These are phyloP conservation scores for Resseliella maxima DNA, from an alignment of 2,888 invertebrate species.

Conservation along the genomic window DNA sequence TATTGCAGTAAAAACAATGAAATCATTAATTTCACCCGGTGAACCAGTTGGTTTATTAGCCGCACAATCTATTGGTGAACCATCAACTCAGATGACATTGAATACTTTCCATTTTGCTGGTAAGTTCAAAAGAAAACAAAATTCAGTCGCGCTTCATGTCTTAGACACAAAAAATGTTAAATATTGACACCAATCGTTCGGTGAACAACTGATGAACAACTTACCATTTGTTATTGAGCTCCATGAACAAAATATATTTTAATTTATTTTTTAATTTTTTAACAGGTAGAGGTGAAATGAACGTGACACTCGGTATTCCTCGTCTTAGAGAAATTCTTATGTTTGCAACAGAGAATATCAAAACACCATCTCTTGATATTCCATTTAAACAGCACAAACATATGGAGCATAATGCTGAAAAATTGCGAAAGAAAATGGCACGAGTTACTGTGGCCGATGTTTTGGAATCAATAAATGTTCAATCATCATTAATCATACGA, in stretches of 20 bases:
- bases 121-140: too few relatives aligned
- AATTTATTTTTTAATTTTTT: too few relatives aligned
- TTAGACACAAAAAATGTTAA: too few relatives aligned
- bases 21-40: constrained; percentile 86
- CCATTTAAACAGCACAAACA: constrained; percentile 76
- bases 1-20: constrained; percentile 80
- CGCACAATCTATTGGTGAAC: constrained; percentile 98
- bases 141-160: too few relatives aligned
- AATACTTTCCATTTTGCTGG: constrained; percentile 99
- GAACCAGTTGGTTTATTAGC: constrained; percentile 93
- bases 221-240: too few relatives aligned
- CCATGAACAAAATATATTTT: too few relatives aligned
- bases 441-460: constrained; percentile 84
- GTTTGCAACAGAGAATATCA: constrained; percentile 92
- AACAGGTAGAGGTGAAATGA: constrained; percentile 99
- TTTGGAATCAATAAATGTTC: constrained; percentile 71
- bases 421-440: constrained; percentile 78
- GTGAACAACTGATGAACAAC: too few relatives aligned
- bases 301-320: constrained; percentile 99
- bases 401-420: constrained; percentile 73
- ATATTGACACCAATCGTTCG: too few relatives aligned
- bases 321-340: constrained; percentile 96
- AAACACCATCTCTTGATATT: constrained; percentile 96
- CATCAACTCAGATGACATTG: constrained; percentile 99
- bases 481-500: constrained; percentile 68